Evolutionary conservation across 2,888 invertebrate species (phyloP).

Genomic region (Gastracanthus pulcherrimus): DNA sequence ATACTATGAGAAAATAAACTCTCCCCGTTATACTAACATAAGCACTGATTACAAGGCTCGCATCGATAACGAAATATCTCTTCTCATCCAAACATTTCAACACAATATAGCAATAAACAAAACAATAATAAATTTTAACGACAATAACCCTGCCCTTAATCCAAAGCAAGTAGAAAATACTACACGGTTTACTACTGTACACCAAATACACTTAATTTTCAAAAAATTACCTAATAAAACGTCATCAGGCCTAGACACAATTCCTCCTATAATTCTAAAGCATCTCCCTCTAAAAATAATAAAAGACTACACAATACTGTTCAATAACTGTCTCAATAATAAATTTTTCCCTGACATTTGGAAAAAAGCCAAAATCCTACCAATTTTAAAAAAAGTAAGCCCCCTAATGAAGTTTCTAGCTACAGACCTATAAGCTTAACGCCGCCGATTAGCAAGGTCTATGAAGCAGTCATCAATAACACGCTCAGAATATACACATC

Average conservation of each 20-base stretch:
- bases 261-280: conserved; percentile 43
- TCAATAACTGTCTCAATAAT: conserved; percentile 52
- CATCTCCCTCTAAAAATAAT: conserved; percentile 45
- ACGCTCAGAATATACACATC: neutral
- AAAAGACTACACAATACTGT: conserved; percentile 23
- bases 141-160: neutral
- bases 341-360: conserved; percentile 41
- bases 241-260: conserved; percentile 47
- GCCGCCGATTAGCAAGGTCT: conserved; percentile 56
- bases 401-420: conserved; percentile 44
- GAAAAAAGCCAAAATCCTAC: conserved; percentile 54
- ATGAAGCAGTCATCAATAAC: conserved; percentile 52
- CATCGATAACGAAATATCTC: neutral
- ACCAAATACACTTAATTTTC: neutral
- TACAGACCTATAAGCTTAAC: conserved; percentile 61
- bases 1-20: conserved; percentile 6
- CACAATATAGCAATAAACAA: no score
- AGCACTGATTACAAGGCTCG: neutral
- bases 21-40: neutral
- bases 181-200: conserved; percentile 24
- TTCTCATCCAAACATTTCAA: no score
- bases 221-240: conserved; percentile 35
- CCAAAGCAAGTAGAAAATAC: neutral
- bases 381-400: no score
- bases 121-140: neutral